Conservation (phyloP, 2,113 vertebrate genomes). For the Bombycilla garrulus region DNA sequence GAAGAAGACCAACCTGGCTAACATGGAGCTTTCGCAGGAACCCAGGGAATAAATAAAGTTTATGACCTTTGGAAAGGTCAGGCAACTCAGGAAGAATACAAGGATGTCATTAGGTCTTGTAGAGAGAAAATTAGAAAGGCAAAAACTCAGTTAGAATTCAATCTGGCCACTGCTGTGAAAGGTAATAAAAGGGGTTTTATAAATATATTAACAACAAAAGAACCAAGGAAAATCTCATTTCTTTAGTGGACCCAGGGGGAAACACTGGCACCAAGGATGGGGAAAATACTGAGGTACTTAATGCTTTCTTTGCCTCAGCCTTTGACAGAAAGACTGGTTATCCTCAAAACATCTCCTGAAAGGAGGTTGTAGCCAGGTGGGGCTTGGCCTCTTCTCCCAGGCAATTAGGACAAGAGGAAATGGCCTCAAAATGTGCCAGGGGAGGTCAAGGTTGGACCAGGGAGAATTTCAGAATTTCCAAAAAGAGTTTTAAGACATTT, state of each 20-base stretch:
- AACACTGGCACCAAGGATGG: background rate
- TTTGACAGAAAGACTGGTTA: background rate
- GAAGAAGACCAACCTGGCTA: background rate
- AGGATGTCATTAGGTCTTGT: background rate
- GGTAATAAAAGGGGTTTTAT: background rate
- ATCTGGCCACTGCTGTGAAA: background rate
- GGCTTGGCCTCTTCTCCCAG: background rate
- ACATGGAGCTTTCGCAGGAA: fast-evolving
- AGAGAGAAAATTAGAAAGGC: background rate
- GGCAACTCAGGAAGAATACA: background rate
- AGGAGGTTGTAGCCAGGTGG: background rate
- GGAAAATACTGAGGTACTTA: background rate
- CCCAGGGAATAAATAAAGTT: background rate
- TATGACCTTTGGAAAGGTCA: background rate
- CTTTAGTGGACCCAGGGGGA: background rate
- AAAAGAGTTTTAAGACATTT: background rate
- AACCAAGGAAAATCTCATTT: background rate
- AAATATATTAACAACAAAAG: background rate
- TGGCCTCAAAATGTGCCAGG: background rate
- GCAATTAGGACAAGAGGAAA: background rate
- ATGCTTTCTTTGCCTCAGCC: background rate
- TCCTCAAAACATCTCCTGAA: background rate
- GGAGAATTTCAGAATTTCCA: background rate
- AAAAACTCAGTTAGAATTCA: background rate
- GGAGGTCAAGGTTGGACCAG: background rate